Evolutionary conservation across 2,113 vertebrate species (phyloP), one percentile per base, ranked within the genome.

Genomic region (Cervus canadensis): DNA sequence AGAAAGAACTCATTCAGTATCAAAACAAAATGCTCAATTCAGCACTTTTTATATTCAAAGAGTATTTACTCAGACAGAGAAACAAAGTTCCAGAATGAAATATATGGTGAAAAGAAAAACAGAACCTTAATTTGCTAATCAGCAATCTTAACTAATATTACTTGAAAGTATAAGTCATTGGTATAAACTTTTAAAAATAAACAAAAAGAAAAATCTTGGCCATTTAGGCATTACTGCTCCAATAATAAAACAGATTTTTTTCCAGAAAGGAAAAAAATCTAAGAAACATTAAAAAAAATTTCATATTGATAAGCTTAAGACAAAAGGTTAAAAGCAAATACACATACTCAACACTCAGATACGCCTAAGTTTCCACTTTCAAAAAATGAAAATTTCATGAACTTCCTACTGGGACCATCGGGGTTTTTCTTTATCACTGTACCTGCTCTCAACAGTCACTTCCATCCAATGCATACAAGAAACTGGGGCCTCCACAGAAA

Each of bases 401-500:
- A 25, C 5, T 2, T 33, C 23, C 48, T 36, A 17, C 30, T 0
- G 0, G 19, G 64, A 59, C 16, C 5, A 76, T 33, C 11, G 2
- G 23, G 36, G 43, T 33, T 33, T 82, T 86, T 36, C 30, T n/a
- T 84, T n/a, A 81, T 86, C 5, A 2, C 87, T 89, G 87, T 95
- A 99, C 99, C 99, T 99, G 99, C 98, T 99, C 96, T 99, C 99
- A 94, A 99, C 99, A 26, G 99, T 99, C 96, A 99, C 99, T 98
- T 99, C 99, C 99, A 99, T 99, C 99, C 99, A 99, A 59, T 99
- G 99, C 99, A 99, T 99, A 96, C 99, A 99, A 14, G 99, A 99
- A 36, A 99, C 98, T 0, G 99, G 98, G 1, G 97, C 99, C 81
- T 99, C 99, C 97, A 99, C 98, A 0, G 99, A 99, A 93, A 99